Evolutionary conservation across 1,140 invertebrate genomes (phyloP).

Genomic region (Penaeus indicus): DNA sequence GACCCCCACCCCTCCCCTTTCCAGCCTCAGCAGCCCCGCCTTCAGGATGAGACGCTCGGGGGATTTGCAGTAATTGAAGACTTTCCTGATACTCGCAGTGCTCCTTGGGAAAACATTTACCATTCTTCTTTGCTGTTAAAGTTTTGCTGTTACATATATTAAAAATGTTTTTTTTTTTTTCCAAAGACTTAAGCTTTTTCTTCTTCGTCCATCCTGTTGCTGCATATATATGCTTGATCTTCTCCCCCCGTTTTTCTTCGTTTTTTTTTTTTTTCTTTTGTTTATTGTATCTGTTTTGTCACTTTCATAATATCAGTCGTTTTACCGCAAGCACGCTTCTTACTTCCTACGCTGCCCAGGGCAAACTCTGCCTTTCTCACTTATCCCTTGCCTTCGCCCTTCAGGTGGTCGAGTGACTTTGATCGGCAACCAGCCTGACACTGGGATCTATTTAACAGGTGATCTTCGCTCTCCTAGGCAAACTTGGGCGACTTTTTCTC

Average conservation of each 20-base stretch:
- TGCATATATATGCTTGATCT: neutral
- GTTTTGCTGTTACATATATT: neutral
- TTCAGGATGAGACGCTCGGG: neutral
- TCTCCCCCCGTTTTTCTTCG: neutral
- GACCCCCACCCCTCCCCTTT: neutral
- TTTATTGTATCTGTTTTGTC: neutral
- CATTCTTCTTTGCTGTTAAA: neutral
- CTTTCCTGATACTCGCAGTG: neutral
- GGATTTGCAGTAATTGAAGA: slow-evolving; percentile 19
- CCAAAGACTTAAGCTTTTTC: neutral
- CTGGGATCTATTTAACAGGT: neutral
- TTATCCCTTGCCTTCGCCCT: neutral
- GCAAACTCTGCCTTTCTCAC: neutral
- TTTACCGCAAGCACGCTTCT: no score
- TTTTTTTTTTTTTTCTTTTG: neutral
- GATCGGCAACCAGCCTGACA: slow-evolving; percentile 15
- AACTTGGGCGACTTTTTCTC: slow-evolving; percentile 17
- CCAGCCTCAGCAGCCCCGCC: neutral
- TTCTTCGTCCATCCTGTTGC: neutral
- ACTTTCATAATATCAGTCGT: no score
- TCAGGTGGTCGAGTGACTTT: neutral
- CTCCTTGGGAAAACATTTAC: neutral
- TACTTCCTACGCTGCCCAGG: neutral
- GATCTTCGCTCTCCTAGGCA: neutral
- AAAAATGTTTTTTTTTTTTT: neutral